Evolutionary conservation across 2,888 invertebrate genomes (phyloP).

Genomic region (Gortyna flavago): DNA sequence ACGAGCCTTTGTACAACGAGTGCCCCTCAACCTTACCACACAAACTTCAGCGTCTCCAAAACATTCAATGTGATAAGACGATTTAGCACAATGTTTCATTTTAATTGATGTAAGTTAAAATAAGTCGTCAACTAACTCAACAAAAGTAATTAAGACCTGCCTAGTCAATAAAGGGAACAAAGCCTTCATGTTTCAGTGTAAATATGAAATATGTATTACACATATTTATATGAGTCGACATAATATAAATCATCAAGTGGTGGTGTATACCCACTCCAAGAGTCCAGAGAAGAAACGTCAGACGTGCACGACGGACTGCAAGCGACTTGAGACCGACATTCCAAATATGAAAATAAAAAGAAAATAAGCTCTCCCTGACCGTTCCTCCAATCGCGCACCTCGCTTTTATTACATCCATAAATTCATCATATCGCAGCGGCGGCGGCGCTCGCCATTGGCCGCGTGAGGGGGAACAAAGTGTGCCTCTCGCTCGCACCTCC

Average conservation of each 20-base stretch:
- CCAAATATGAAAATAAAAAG: slow-evolving; percentile 90
- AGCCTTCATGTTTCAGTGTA: slow-evolving; percentile 17
- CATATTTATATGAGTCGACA: slow-evolving; percentile 49
- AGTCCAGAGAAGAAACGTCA: slow-evolving; percentile 77
- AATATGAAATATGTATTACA: slow-evolving; percentile 53
- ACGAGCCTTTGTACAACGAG: slow-evolving; percentile 84
- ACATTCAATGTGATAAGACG: slow-evolving; percentile 61
- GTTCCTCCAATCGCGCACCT: slow-evolving; percentile 92
- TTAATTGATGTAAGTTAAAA: slow-evolving; percentile 35
- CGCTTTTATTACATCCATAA: slow-evolving; percentile 95
- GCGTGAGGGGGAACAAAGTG: slow-evolving; percentile 87
- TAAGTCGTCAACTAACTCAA: slow-evolving; percentile 13
- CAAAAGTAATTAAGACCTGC: slow-evolving; percentile 13
- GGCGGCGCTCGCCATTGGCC: slow-evolving; percentile 90
- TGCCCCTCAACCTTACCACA: slow-evolving; percentile 79
- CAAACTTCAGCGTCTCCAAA: slow-evolving; percentile 76
- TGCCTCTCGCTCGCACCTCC: slow-evolving; percentile 91
- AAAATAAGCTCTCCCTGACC: slow-evolving; percentile 89
- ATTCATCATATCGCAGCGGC: slow-evolving; percentile 93
- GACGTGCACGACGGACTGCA: slow-evolving; percentile 75
- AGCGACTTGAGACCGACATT: slow-evolving; percentile 85
- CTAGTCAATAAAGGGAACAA: slow-evolving; percentile 16
- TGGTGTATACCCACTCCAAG: slow-evolving; percentile 66
- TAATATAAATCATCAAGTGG: slow-evolving; percentile 65
- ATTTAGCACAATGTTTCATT: slow-evolving; percentile 44